These are phyloP conservation scores for Caerostris darwini DNA, from an alignment of 1,140 invertebrate species.

Conservation along the genomic window DNA sequence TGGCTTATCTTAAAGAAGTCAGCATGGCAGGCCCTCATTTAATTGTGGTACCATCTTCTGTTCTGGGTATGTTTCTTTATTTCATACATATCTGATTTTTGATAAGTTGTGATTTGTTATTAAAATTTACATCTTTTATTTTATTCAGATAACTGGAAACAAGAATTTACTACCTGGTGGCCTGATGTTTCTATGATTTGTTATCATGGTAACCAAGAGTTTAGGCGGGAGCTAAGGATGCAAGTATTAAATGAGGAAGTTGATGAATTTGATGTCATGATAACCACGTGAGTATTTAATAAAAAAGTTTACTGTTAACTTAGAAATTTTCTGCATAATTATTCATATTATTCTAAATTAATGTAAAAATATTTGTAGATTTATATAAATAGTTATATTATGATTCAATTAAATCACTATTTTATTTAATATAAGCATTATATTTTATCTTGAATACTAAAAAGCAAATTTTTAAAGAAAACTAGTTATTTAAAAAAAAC, in stretches of 20 bases:
- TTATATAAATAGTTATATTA: too few relatives aligned
- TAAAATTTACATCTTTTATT: neutral
- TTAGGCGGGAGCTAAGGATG: conserved; percentile 89
- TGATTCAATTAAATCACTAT: too few relatives aligned
- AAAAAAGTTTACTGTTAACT: neutral
- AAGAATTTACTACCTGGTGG: conserved; percentile 92
- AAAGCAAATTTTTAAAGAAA: too few relatives aligned
- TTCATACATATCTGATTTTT: neutral
- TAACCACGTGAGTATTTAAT: conserved; percentile 88
- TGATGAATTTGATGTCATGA: conserved; percentile 90
- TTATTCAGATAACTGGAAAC: conserved; percentile 91
- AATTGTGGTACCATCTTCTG: conserved; percentile 95
- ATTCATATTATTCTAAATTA: too few relatives aligned
- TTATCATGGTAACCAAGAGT: conserved; percentile 94
- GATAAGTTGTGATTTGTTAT: too few relatives aligned
- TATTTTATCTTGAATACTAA: too few relatives aligned
- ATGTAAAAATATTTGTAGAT: too few relatives aligned
- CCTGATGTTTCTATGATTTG: conserved; percentile 89
- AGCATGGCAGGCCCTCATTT: conserved; percentile 88
- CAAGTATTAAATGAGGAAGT: conserved; percentile 88
- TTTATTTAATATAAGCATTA: too few relatives aligned
- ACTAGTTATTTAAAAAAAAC: too few relatives aligned
- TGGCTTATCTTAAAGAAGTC: conserved; percentile 92
- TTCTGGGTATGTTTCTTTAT: conserved; percentile 86
- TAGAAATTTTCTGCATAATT: too few relatives aligned